Conservation (phyloP, 2,888 invertebrate genomes). For the Dastarcus helophoroides region DNA sequence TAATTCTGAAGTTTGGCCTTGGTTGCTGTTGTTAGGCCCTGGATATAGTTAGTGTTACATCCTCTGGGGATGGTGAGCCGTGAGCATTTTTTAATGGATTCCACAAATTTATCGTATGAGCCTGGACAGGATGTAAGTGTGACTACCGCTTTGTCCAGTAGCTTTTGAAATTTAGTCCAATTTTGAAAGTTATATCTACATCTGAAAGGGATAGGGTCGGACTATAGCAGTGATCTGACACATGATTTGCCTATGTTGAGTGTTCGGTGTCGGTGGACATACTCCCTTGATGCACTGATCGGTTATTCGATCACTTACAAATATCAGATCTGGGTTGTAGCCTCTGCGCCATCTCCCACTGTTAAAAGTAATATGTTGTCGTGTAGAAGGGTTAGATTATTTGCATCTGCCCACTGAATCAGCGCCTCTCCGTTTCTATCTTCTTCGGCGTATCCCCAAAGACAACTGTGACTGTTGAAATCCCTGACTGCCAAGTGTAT, state of each 20-base stretch:
- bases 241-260: constrained; percentile 1
- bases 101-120: too few species aligned
- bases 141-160: too few species aligned
- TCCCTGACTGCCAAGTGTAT: constrained; percentile 4
- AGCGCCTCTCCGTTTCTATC: constrained; percentile 5
- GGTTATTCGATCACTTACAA: constrained; percentile 3
- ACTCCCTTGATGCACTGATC: background rate
- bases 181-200: too few species aligned
- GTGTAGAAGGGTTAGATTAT: background rate
- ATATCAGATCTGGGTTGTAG: constrained; percentile 4
- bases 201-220: too few species aligned
- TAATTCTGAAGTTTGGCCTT: too few species aligned
- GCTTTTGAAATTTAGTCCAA: too few species aligned
- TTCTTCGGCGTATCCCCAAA: constrained; percentile 5
- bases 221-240: background rate
- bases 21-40: too few species aligned
- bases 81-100: too few species aligned
- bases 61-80: too few species aligned
- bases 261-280: background rate
- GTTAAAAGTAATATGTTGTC: constrained; percentile 1
- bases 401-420: constrained; percentile 3
- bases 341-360: constrained; percentile 1
- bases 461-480: constrained; percentile 7
- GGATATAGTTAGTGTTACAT: too few species aligned
- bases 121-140: too few species aligned